Evolutionary conservation across 2,797 vertebrate genomes (phyloP), one percentile per base, ranked within the genome.

Genomic region (Hemibagrus guttatus): DNA sequence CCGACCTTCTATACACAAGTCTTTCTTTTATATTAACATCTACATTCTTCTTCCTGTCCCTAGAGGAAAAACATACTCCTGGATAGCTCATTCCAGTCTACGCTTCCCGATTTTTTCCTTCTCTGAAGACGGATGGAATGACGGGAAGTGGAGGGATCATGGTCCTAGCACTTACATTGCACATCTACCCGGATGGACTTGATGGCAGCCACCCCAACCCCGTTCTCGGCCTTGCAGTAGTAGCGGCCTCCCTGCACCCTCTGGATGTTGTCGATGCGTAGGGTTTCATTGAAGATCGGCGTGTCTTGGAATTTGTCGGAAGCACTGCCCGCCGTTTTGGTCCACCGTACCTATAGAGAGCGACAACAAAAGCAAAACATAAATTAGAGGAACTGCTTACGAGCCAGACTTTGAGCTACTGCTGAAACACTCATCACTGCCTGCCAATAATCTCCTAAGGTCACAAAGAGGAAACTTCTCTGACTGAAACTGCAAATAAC

Each of bases 131-230:
- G 84, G 31, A 46, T 28, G 78, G 68, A 83, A 92, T 72, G 92
- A 90, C 92, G 90, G 90, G 91, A 93, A 94, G 94, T 94, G 94
- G 93, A 94, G 92, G 93, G 87, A 86, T 87, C 78, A 19, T 82
- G 31, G 89, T 86, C 91, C 91, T 92, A 90, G 88, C 85, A 98
- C 98, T 99, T 97, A 99, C 98, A 99, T 95, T 99, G 98, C 95
- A 99, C 98, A 93, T 99, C 98, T 97, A 99, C 98, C 89, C 98
- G 98, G 95, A 99, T 99, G 96, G 98, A 99, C 97, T 98, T 99
- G 97, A 99, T 99, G 96, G 98, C 98, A 93, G 98, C 97, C 93
- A 97, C 97, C 94, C 97, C 98, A 93, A 99, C 97, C 93, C 98
- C 97, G 90, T 99, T 99, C 96, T 99, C 98, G 2, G 97, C 98